phyloP scores from a whole-genome alignment of 2,888 invertebrate genomes.

The Eugnorisma glareosa region DNA sequence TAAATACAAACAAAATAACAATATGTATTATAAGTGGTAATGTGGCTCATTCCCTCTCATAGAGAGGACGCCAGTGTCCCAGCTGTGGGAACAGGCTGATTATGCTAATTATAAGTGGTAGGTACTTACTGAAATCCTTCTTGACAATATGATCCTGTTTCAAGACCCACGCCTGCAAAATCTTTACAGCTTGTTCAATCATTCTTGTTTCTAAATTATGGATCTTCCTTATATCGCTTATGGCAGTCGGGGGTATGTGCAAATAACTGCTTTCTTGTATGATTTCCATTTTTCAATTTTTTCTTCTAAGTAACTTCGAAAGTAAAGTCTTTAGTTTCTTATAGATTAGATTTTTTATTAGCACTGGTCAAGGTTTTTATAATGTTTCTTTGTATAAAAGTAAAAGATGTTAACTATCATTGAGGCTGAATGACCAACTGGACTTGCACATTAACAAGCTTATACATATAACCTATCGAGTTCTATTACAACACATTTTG shows the following conservation, averaged over 20 bases:
- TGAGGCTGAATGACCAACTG: background rate
- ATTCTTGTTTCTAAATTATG: slow-evolving; percentile 71
- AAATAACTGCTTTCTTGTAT: slow-evolving; percentile 61
- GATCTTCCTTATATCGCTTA: slow-evolving; percentile 67
- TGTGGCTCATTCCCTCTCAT: no score
- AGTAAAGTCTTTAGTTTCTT: background rate
- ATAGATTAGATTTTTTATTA: background rate
- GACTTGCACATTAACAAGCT: background rate
- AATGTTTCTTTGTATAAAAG: background rate
- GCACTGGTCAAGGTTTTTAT: background rate
- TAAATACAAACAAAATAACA: no score
- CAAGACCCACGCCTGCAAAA: slow-evolving; percentile 75
- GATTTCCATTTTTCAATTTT: slow-evolving; percentile 62
- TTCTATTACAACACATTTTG: background rate
- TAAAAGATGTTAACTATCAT: background rate
- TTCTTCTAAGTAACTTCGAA: background rate
- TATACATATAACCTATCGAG: background rate
- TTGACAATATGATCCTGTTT: slow-evolving; percentile 71
- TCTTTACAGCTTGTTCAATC: slow-evolving; percentile 70
- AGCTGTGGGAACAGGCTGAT: no score
- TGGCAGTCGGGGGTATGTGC: slow-evolving; percentile 60
- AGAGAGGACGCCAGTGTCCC: no score
- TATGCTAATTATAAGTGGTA: background rate
- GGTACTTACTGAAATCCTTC: slow-evolving; percentile 70
- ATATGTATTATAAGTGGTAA: background rate